phyloP scores from a whole-genome alignment of 2,888 invertebrate species.

The Parnassius glacialis region DNA sequence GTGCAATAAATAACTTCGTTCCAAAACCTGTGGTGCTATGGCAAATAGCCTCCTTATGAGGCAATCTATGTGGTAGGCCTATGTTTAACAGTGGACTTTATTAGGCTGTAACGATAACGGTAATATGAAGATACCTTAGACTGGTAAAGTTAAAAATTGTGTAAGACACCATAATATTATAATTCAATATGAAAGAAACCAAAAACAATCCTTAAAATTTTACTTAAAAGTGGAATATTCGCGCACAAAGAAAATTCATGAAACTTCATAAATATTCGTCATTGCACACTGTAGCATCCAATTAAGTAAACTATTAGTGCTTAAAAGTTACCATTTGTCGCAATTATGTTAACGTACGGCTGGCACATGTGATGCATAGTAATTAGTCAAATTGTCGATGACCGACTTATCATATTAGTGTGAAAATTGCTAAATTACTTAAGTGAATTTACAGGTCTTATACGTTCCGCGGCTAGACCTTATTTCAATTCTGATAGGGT shows the following conservation, averaged over 20 bases:
- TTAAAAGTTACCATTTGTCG: constrained; percentile 5
- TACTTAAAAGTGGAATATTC: neutral
- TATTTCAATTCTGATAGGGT: neutral
- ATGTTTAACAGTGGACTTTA: too few species aligned
- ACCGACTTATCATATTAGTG: neutral
- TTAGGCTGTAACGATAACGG: too few species aligned
- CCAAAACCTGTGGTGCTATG: too few species aligned
- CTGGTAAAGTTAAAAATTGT: too few species aligned
- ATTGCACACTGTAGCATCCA: constrained; percentile 12
- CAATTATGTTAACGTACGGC: constrained; percentile 4
- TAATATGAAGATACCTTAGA: too few species aligned
- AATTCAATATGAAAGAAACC: neutral
- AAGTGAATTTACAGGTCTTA: too few species aligned
- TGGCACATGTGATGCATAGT: constrained; percentile 1
- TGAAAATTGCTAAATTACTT: too few species aligned
- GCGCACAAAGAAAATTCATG: neutral
- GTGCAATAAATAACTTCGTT: too few species aligned
- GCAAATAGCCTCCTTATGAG: too few species aligned
- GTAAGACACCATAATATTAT: neutral
- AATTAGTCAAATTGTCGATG: neutral
- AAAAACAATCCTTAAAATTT: neutral
- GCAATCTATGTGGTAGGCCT: too few species aligned
- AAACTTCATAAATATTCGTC: constrained; percentile 14
- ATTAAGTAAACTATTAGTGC: constrained; percentile 18
- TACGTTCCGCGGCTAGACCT: too few species aligned